Percentiles rank a stretch among this genome's conserved stretches.
phyloP scores from a whole-genome alignment of 2,888 invertebrate genomes.

The Branchinecta sandiegonensis region DNA sequence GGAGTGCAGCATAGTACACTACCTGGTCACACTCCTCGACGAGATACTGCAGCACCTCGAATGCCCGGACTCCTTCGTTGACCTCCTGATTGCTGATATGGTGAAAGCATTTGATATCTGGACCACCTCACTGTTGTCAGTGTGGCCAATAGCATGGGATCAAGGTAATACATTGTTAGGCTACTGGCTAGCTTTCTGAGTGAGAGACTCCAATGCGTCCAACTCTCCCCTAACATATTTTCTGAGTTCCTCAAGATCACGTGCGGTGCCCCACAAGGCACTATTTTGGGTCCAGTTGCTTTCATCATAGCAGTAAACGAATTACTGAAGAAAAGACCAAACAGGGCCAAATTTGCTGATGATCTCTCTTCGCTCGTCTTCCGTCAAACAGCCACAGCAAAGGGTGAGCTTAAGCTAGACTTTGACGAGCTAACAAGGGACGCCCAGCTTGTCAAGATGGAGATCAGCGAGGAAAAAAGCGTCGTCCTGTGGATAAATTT shows the following conservation, averaged over 20 bases:
- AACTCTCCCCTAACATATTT: neutral
- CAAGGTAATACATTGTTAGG: neutral
- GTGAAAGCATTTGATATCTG: too few species aligned
- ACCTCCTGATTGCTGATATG: neutral
- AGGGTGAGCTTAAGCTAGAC: too few species aligned
- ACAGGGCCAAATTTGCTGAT: neutral
- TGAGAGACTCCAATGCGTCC: too few species aligned
- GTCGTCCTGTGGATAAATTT: constrained; percentile 1
- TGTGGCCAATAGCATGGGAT: neutral
- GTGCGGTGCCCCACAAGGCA: neutral
- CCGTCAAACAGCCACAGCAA: too few species aligned
- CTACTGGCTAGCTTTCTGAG: neutral
- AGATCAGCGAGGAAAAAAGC: constrained; percentile 9
- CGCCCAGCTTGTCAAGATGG: neutral
- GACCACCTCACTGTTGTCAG: neutral
- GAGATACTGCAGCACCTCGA: neutral
- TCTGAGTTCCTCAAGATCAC: neutral
- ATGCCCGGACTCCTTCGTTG: constrained; percentile 3
- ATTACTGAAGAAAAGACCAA: constrained; percentile 6
- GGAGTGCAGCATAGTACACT: constrained; percentile 10
- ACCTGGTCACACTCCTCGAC: constrained; percentile 2
- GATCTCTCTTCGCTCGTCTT: neutral
- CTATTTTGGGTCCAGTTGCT: neutral
- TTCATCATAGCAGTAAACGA: neutral
- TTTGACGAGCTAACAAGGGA: neutral